Conservation (phyloP, 2,888 invertebrate species). For the Hyposoter didymator region DNA sequence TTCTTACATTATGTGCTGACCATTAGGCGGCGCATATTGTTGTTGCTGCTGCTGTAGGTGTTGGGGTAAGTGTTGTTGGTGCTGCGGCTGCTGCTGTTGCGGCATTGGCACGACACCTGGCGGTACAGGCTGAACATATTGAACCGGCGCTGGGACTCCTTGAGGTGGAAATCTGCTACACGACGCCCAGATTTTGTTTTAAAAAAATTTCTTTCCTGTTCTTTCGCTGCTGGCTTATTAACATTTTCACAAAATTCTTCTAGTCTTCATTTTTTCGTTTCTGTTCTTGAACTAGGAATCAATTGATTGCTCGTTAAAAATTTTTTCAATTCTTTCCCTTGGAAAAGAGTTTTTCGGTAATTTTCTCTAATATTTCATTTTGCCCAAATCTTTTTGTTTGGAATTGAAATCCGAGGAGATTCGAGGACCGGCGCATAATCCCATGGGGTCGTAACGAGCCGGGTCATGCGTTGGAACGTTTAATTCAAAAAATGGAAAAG, state of each 20-base stretch:
- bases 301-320: background rate
- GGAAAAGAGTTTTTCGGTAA: background rate
- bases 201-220: background rate
- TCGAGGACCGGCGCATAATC: background rate
- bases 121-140: slow-evolving; percentile 77
- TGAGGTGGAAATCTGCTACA: slow-evolving; percentile 78
- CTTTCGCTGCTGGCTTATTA: slow-evolving; percentile 10
- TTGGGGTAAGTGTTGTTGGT: slow-evolving; percentile 19
- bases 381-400: no score
- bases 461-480: background rate
- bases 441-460: background rate
- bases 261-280: slow-evolving; percentile 43
- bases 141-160: slow-evolving; percentile 74
- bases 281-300: slow-evolving; percentile 23
- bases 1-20: slow-evolving; percentile 82
- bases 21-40: slow-evolving; percentile 79
- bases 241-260: background rate
- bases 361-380: background rate
- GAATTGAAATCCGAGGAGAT: no score
- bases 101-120: slow-evolving; percentile 73
- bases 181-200: slow-evolving; percentile 48
- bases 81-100: slow-evolving; percentile 75
- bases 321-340: background rate
- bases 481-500: background rate
- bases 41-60: slow-evolving; percentile 36